Percentiles rank a stretch among this genome's conserved stretches.
phyloP scores from a whole-genome alignment of 2,797 vertebrate genomes.

The Lepilemur septentrionalis region DNA sequence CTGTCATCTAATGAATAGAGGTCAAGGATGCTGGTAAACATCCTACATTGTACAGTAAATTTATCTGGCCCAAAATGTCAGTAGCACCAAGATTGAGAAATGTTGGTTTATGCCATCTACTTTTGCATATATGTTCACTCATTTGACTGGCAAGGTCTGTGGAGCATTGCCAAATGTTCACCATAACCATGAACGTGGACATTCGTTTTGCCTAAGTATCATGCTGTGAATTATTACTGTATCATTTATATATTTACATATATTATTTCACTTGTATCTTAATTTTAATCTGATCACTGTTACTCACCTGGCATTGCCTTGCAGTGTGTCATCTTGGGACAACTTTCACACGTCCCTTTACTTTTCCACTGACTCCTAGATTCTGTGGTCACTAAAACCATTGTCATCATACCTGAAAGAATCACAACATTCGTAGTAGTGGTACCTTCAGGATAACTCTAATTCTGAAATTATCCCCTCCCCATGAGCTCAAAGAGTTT shows the following conservation, averaged over 20 bases:
- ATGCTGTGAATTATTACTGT: too few species aligned
- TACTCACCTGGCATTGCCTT: background rate
- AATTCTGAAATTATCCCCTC: background rate
- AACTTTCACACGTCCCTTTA: background rate
- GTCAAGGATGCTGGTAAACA: background rate
- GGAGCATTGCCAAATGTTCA: background rate
- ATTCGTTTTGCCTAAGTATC: background rate
- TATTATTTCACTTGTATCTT: background rate
- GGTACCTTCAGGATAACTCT: background rate
- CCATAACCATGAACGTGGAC: background rate
- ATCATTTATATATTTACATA: background rate
- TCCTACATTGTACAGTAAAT: accelerated
- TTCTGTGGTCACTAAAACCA: background rate
- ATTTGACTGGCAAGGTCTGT: background rate
- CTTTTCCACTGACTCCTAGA: background rate
- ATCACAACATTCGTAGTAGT: background rate
- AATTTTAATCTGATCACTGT: background rate
- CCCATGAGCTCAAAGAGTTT: background rate
- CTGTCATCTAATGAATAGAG: background rate
- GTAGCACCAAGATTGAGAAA: accelerated
- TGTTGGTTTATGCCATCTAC: background rate
- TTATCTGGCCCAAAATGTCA: background rate
- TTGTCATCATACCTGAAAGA: background rate
- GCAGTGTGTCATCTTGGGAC: background rate
- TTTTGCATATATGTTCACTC: background rate